Percentiles rank a stretch among this genome's conserved stretches.
Conservation (phyloP, 2,888 invertebrate species). For the Microctonus brassicae region DNA sequence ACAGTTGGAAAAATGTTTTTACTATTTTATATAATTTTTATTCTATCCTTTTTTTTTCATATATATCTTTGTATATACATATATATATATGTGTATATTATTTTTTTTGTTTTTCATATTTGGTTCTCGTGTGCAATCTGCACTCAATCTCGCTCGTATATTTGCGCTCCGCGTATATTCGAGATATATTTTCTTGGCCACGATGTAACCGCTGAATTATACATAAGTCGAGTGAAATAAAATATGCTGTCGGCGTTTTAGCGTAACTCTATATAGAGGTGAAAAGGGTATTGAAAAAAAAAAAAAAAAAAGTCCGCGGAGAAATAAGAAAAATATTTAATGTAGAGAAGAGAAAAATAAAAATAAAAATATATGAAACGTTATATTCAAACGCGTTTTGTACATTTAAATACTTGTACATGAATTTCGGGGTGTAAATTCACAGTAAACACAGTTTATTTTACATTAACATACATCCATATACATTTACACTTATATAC, state of each 20-base stretch:
- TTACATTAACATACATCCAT: not conserved
- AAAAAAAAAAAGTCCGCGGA: not conserved
- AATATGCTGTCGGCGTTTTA: conserved; percentile 60
- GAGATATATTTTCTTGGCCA: conserved; percentile 53
- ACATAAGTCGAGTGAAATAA: conserved; percentile 62
- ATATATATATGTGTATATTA: conserved; percentile 1
- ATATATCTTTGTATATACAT: not conserved
- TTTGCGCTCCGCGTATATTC: conserved; percentile 56
- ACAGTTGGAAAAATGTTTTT: too few species aligned
- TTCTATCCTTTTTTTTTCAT: not conserved
- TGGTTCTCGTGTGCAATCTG: conserved; percentile 53
- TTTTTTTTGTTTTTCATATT: conserved; percentile 33
- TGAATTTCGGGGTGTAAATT: not conserved
- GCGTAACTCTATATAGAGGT: conserved; percentile 15
- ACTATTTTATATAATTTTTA: too few species aligned
- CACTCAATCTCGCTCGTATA: conserved; percentile 54
- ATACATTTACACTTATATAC: not conserved
- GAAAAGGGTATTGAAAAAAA: conserved; percentile 2
- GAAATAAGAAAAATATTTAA: not conserved
- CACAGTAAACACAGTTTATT: not conserved
- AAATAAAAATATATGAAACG: not conserved
- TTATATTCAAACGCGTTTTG: not conserved
- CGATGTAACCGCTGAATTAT: conserved; percentile 64
- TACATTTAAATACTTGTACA: not conserved
- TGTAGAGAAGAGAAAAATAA: not conserved